Conservation (phyloP, 2,888 invertebrate species). For the Zaprionus bogoriensis region DNA sequence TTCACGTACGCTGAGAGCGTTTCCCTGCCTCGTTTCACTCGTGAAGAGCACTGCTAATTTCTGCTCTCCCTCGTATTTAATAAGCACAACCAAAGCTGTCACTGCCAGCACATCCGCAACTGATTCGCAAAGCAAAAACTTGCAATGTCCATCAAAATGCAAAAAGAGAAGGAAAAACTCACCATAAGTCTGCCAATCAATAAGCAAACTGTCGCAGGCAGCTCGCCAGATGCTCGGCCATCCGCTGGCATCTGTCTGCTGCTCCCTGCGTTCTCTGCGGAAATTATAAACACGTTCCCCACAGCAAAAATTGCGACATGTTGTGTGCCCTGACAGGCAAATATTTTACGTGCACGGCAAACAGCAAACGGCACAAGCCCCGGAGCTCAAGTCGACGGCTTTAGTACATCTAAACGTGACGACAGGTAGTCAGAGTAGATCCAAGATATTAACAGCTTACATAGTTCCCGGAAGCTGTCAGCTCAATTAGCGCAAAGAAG, state of each 20-base stretch:
- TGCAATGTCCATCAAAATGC: constrained; percentile 5
- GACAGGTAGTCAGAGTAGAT: too few species aligned
- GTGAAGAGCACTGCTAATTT: neutral
- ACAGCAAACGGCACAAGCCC: constrained; percentile 9
- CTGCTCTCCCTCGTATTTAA: neutral
- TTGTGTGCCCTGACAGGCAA: constrained; percentile 67
- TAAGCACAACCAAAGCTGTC: neutral
- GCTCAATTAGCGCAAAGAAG: too few species aligned
- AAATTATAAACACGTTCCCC: constrained; percentile 68
- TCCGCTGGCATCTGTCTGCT: constrained; percentile 27
- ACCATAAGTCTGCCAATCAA: constrained; percentile 20
- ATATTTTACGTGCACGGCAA: constrained; percentile 74
- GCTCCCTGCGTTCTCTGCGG: constrained; percentile 29
- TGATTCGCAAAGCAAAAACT: neutral
- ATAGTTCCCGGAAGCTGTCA: too few species aligned
- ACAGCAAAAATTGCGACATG: constrained; percentile 39
- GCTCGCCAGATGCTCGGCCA: constrained; percentile 6
- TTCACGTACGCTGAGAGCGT: neutral
- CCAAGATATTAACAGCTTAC: too few species aligned
- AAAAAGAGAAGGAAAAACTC: neutral
- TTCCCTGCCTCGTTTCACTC: neutral
- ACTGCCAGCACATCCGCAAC: neutral
- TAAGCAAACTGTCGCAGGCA: constrained; percentile 42
- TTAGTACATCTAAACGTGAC: neutral
- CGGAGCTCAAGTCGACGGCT: constrained; percentile 15